Percentiles rank a stretch among this genome's conserved stretches.
Evolutionary conservation across 1,140 invertebrate species (phyloP).

Genomic region (Diprion similis): DNA sequence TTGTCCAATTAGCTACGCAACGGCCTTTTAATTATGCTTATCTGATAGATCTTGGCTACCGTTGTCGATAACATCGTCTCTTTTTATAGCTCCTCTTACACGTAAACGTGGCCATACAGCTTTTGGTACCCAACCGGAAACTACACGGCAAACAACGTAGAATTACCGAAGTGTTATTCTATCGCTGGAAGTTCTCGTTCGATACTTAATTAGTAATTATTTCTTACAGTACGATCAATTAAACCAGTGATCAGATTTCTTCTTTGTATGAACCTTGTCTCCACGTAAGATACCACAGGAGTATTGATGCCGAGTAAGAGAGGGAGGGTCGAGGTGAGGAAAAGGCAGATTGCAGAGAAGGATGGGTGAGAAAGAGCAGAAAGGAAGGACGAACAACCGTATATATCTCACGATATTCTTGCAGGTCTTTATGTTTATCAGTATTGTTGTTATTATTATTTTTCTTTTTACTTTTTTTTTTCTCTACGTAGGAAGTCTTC

Average conservation of each 20-base stretch:
- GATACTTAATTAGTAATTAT: no score
- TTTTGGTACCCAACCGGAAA: no score
- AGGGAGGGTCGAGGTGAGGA: neutral
- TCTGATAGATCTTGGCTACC: slow-evolving; percentile 7
- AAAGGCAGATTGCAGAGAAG: neutral
- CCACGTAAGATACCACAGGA: no score
- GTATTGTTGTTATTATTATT: neutral
- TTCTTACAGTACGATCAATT: no score
- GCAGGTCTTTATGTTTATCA: neutral
- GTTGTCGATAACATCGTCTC: neutral
- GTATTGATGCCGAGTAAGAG: neutral
- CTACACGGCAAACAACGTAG: no score
- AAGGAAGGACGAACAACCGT: neutral
- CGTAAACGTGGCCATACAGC: no score
- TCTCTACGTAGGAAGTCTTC: slow-evolving; percentile 33
- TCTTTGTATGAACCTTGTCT: no score
- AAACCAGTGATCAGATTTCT: no score
- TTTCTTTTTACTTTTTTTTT: slow-evolving; percentile 18
- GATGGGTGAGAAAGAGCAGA: neutral
- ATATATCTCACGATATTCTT: neutral
- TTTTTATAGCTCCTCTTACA: neutral
- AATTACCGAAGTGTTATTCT: no score
- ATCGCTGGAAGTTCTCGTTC: no score
- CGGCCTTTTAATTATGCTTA: slow-evolving; percentile 5
- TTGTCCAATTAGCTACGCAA: slow-evolving; percentile 1